These are phyloP conservation scores for Balaeniceps rex DNA, from an alignment of 2,113 vertebrate species.

Conservation along the genomic window DNA sequence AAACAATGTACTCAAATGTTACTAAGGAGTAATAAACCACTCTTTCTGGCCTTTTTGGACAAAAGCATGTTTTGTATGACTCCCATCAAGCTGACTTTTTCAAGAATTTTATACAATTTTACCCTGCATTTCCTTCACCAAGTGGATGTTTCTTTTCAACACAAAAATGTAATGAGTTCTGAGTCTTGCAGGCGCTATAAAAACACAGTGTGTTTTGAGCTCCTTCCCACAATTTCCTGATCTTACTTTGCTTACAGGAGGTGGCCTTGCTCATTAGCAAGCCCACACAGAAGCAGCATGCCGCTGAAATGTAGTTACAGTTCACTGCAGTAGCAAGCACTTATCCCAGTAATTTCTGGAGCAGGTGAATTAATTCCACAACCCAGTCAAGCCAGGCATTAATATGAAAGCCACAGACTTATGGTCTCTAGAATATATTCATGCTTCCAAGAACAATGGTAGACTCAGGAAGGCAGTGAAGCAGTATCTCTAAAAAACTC, in stretches of 20 bases:
- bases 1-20: not conserved
- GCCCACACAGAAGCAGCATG: not conserved
- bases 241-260: not conserved
- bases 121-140: not conserved
- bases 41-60: not conserved
- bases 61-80: not conserved
- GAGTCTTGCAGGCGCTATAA: not conserved
- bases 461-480: not conserved
- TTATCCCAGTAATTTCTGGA: not conserved
- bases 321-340: not conserved
- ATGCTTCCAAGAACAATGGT: not conserved
- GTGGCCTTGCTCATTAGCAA: not conserved
- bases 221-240: slow-evolving; percentile 7
- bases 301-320: not conserved
- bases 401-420: not conserved
- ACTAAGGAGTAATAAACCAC: not conserved
- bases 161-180: not conserved
- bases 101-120: not conserved
- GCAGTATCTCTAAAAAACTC: not conserved
- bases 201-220: not conserved
- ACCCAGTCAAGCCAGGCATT: not conserved
- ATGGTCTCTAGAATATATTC: not conserved
- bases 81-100: not conserved
- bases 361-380: slow-evolving; percentile 4
- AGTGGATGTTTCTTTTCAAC: not conserved